phyloP scores from a whole-genome alignment of 2,113 vertebrate genomes.

The Piaya cayana region DNA sequence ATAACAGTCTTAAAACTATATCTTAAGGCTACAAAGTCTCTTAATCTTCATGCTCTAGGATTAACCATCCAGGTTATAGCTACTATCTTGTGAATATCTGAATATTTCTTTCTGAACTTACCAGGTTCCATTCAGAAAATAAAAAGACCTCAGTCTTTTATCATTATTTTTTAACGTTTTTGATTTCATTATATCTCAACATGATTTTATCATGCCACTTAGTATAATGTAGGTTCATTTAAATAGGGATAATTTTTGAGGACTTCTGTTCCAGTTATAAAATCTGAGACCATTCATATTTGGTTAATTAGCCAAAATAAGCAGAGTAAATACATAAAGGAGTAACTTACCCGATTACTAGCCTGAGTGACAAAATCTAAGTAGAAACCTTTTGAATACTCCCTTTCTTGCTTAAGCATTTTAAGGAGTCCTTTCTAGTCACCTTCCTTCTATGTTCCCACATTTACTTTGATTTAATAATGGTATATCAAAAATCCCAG shows the following conservation, averaged over 20 bases:
- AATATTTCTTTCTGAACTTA: background rate
- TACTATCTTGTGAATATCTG: background rate
- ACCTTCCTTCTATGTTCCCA: background rate
- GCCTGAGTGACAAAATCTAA: background rate
- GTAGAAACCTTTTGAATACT: background rate
- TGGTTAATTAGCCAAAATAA: background rate
- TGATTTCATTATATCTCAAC: background rate
- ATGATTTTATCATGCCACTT: background rate
- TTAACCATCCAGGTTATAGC: background rate
- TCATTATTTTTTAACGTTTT: background rate
- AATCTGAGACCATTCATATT: background rate
- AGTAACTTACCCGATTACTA: background rate
- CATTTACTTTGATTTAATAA: background rate
- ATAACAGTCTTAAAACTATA: background rate
- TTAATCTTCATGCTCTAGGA: background rate
- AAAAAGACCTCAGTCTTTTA: background rate
- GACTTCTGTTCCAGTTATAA: background rate
- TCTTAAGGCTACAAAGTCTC: background rate
- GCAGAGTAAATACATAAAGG: background rate
- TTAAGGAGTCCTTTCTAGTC: background rate
- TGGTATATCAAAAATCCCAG: background rate
- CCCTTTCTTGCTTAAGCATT: background rate
- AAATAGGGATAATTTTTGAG: background rate
- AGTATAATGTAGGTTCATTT: background rate
- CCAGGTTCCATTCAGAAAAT: background rate